Conservation (phyloP, 1,140 invertebrate species). For the Drosophila parvula region DNA sequence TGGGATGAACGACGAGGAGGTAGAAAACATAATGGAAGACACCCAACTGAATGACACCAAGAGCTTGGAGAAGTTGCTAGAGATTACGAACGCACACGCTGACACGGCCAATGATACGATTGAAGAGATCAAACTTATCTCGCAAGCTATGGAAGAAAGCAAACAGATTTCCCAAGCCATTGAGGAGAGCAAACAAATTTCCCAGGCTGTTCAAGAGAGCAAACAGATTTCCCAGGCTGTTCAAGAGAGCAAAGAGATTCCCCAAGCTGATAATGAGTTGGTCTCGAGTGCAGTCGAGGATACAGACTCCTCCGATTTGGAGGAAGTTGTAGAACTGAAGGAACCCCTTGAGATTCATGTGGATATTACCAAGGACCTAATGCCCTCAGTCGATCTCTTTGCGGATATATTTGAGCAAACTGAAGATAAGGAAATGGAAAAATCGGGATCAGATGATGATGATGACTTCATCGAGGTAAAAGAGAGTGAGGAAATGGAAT, state of each 20-base stretch:
- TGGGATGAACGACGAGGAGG: conserved; percentile 89
- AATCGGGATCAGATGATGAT: conserved; percentile 1
- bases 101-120: conserved; percentile 33
- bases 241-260: not conserved
- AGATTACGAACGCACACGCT: not conserved
- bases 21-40: conserved; percentile 82
- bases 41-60: conserved; percentile 69
- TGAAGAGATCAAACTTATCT: conserved; percentile 52
- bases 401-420: conserved; percentile 86
- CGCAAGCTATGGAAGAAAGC: conserved; percentile 53
- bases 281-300: conserved; percentile 14
- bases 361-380: conserved; percentile 62
- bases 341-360: conserved; percentile 78
- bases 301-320: conserved; percentile 32
- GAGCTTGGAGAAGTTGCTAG: conserved; percentile 27
- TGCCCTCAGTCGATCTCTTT: conserved; percentile 88
- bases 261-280: too few species aligned
- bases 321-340: conserved; percentile 25
- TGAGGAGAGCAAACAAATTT: conserved; percentile 24
- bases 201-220: conserved; percentile 20
- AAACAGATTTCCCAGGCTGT: not conserved
- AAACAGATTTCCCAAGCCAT: conserved; percentile 28
- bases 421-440: not conserved
- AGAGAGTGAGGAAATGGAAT: conserved; percentile 14
- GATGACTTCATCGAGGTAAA: conserved; percentile 27